Evolutionary conservation across 2,113 vertebrate species (phyloP).

Genomic region (Acinonyx jubatus): DNA sequence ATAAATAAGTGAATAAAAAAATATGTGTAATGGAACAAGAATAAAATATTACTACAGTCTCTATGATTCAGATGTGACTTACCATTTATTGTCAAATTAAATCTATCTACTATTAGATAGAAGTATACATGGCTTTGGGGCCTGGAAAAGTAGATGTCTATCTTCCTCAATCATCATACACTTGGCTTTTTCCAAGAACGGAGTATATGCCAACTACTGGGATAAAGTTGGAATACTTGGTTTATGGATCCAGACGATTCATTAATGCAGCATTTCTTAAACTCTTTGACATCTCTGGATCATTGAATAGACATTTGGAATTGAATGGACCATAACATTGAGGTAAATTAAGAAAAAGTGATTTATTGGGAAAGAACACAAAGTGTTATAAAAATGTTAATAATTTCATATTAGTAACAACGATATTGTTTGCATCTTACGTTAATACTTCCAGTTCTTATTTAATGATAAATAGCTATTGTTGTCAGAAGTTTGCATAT

Average conservation of each 20-base stretch:
- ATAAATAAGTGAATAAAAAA: too few relatives aligned
- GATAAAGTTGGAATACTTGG: neutral
- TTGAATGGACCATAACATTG: neutral
- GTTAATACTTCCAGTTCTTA: neutral
- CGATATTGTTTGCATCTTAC: neutral
- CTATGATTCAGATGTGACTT: neutral
- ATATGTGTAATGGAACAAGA: neutral
- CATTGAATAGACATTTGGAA: neutral
- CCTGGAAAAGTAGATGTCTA: neutral
- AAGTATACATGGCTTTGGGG: neutral
- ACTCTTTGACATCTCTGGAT: neutral
- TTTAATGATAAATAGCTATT: neutral
- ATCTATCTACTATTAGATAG: neutral
- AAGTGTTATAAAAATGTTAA: neutral
- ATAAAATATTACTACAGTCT: neutral
- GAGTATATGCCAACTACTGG: neutral
- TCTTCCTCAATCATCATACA: neutral
- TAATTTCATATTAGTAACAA: neutral
- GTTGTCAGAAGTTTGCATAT: neutral
- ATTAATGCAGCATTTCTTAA: neutral
- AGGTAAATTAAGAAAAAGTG: neutral
- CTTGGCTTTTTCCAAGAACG: neutral
- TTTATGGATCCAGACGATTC: neutral
- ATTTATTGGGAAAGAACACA: neutral
- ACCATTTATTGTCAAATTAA: neutral